Evolutionary conservation across 2,797 vertebrate genomes (phyloP).

Genomic region (Gambusia yucatana): DNA sequence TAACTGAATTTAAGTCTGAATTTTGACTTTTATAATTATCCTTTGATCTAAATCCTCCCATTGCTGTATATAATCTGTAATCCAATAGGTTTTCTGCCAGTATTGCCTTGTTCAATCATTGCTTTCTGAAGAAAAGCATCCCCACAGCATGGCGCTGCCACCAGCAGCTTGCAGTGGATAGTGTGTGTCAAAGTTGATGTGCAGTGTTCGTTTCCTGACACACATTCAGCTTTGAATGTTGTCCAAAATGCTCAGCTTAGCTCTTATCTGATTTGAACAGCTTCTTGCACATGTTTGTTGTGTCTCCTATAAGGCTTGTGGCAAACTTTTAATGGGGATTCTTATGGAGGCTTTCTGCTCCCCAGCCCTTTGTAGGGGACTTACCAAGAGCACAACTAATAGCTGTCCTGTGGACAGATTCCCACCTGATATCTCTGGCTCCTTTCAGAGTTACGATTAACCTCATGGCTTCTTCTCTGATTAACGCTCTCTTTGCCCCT

Average conservation of each 20-base stretch:
- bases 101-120: not conserved
- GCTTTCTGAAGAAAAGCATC: not conserved
- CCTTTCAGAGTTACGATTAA: not conserved
- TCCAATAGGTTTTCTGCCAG: not conserved
- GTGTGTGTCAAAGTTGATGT: not conserved
- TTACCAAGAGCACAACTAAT: not conserved
- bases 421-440: not conserved
- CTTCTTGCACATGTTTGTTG: not conserved
- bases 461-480: not conserved
- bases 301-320: not conserved
- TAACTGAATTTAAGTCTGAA: not conserved
- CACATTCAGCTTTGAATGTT: not conserved
- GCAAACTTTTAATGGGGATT: not conserved
- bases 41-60: not conserved
- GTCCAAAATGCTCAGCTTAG: not conserved
- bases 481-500: not conserved
- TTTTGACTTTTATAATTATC: not conserved
- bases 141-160: not conserved
- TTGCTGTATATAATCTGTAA: not conserved
- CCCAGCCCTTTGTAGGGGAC: not conserved
- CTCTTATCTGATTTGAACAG: not conserved
- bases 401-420: not conserved
- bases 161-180: not conserved
- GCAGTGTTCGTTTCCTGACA: not conserved
- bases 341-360: not conserved